Percentiles rank a stretch among this genome's conserved stretches.
phyloP scores from a whole-genome alignment of 1,140 invertebrate species.

The Cherax quadricarinatus region DNA sequence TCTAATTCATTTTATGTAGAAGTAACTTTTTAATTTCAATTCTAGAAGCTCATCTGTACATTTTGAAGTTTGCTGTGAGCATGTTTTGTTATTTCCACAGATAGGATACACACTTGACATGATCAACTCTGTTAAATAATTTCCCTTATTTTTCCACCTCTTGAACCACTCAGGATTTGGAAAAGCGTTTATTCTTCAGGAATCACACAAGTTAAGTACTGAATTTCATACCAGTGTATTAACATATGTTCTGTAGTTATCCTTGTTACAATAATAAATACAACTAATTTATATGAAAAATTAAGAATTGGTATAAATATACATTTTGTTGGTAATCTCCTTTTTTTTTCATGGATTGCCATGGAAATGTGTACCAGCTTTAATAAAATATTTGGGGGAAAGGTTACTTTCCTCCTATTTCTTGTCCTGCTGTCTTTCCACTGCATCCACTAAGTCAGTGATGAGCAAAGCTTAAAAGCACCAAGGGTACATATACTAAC shows the following conservation, averaged over 20 bases:
- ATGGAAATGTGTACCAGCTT: conserved; percentile 2
- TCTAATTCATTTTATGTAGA: neutral
- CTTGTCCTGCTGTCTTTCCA: conserved; percentile 10
- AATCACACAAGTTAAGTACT: neutral
- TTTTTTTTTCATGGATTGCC: neutral
- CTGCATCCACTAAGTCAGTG: neutral
- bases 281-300: neutral
- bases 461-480: neutral
- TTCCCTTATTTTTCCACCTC: neutral
- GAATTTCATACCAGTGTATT: neutral
- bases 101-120: neutral
- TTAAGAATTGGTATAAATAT: neutral
- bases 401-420: neutral
- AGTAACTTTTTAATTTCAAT: neutral
- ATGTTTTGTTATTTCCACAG: neutral
- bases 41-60: neutral
- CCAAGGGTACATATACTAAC: neutral
- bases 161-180: neutral
- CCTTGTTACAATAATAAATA: neutral
- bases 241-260: neutral
- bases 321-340: neutral
- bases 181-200: neutral
- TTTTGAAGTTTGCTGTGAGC: neutral
- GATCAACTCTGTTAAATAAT: neutral
- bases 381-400: neutral